Evolutionary conservation across 1,140 invertebrate genomes (phyloP), one percentile per base, ranked within the genome.

Genomic region (Drosophila leontia): DNA sequence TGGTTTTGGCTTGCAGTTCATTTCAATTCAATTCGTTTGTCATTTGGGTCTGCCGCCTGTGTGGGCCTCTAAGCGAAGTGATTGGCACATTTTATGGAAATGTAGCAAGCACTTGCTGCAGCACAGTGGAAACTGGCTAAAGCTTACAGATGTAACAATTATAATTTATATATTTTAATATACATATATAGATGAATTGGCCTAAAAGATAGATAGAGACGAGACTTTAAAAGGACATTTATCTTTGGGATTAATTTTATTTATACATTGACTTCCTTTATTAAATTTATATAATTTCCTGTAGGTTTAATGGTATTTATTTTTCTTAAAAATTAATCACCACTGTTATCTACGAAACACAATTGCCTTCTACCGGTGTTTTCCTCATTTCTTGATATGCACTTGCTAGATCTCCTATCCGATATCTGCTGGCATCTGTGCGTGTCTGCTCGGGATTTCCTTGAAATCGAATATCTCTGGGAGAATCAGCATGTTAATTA

Each of bases 11-110:
- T 69, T 50, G 77, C 77, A 83, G 85, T 90, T 90, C 85, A 90
- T 90, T 90, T 90, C 85, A 90, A 88, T 88, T 88, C 84, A 88
- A 84, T 90, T 88, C 84, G 85, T 90, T 88, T 88, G 85, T 80
- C 83, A 86, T 86, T 86, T 86, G 78, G 78, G 67, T 34, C 61
- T 53, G 44, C 48, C n/a, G 61, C 70, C 61, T 87, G 83, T 84
- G 78, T 83, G 85, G 80, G 74, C 84, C 74, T 74, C 60, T 56
- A 70, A 53, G 51, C 65, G 57, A 78, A 70, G 81, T 88, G 85
- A 88, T 88, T 88, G 85, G 81, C 85, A 83, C 80, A 75, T 88
- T 84, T 88, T 84, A 88, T 88, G 85, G 85, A 88, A 88, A 88
- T 88, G 78, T 53, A 62, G 82, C 61, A 64, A 64, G 72, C 82